Percentiles rank a stretch among this genome's conserved stretches.
These are phyloP conservation scores for Pagrus major DNA, from an alignment of 2,113 vertebrate species.

Conservation along the genomic window DNA sequence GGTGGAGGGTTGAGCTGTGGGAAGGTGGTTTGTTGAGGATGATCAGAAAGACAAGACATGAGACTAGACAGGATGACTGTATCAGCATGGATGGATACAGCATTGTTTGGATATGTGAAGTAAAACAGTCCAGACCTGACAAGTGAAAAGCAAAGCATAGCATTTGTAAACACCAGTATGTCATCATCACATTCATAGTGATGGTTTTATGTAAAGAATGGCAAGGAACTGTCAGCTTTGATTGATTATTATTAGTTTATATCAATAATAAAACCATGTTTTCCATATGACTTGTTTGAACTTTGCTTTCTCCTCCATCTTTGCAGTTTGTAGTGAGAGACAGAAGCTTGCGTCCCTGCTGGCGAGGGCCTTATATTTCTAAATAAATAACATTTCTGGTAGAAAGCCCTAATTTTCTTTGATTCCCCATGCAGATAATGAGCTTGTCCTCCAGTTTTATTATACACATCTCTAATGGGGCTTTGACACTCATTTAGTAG, in stretches of 20 bases:
- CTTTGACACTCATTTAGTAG: slow-evolving; percentile 26
- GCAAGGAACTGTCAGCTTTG: neutral
- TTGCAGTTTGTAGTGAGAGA: neutral
- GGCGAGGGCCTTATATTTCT: neutral
- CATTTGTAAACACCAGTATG: slow-evolving; percentile 22
- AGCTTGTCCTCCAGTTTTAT: slow-evolving; percentile 33
- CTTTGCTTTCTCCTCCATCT: slow-evolving; percentile 4
- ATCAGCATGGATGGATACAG: slow-evolving; percentile 35
- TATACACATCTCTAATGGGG: slow-evolving; percentile 25
- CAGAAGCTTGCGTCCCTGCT: neutral
- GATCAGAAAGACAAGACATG: slow-evolving; percentile 50
- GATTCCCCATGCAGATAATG: slow-evolving; percentile 27
- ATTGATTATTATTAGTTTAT: neutral
- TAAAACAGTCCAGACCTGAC: slow-evolving; percentile 31
- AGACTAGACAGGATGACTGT: slow-evolving; percentile 23
- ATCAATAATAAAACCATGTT: neutral
- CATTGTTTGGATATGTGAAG: slow-evolving; percentile 23
- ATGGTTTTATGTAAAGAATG: slow-evolving; percentile 6
- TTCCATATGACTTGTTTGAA: neutral
- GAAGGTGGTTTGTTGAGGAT: slow-evolving; percentile 43
- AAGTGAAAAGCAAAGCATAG: slow-evolving; percentile 18
- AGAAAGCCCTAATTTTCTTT: neutral
- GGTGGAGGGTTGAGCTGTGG: slow-evolving; percentile 18
- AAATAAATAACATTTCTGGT: neutral
- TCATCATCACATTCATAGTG: slow-evolving; percentile 23